phyloP scores from a whole-genome alignment of 2,888 invertebrate species.

The Cetonia aurata region DNA sequence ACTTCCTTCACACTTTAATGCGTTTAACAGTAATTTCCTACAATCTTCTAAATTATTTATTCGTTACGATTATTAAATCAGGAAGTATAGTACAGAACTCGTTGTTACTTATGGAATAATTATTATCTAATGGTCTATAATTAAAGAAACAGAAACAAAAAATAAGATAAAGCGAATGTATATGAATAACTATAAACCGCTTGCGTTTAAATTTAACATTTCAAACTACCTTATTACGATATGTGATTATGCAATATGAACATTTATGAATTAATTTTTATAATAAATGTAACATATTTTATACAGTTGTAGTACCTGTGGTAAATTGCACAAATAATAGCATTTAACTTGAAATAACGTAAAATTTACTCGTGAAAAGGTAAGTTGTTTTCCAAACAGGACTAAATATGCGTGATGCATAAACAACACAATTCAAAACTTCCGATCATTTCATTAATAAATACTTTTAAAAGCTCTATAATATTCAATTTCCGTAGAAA shows the following conservation, averaged over 20 bases:
- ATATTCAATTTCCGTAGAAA: no score
- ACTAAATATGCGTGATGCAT: no score
- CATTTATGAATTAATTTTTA: conserved; percentile 4
- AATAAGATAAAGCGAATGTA: conserved; percentile 15
- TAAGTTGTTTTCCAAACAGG: no score
- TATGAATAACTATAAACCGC: neutral
- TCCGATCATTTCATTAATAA: no score
- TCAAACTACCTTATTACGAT: neutral
- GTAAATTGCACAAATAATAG: no score
- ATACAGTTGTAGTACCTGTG: neutral
- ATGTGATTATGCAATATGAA: neutral
- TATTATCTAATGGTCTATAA: conserved; percentile 9
- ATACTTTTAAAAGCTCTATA: no score
- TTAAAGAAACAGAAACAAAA: conserved; percentile 1
- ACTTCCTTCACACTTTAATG: neutral
- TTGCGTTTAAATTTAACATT: neutral
- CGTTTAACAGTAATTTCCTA: conserved; percentile 26
- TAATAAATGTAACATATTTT: conserved; percentile 11
- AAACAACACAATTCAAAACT: no score
- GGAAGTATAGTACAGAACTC: conserved; percentile 3
- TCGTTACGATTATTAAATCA: conserved; percentile 26
- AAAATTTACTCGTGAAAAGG: no score
- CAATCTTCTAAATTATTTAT: conserved; percentile 34
- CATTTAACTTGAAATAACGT: no score
- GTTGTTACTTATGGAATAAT: neutral